Evolutionary conservation across 1,140 invertebrate species (phyloP), one percentile per base, ranked within the genome.

Genomic region (Drusus annulatus): DNA sequence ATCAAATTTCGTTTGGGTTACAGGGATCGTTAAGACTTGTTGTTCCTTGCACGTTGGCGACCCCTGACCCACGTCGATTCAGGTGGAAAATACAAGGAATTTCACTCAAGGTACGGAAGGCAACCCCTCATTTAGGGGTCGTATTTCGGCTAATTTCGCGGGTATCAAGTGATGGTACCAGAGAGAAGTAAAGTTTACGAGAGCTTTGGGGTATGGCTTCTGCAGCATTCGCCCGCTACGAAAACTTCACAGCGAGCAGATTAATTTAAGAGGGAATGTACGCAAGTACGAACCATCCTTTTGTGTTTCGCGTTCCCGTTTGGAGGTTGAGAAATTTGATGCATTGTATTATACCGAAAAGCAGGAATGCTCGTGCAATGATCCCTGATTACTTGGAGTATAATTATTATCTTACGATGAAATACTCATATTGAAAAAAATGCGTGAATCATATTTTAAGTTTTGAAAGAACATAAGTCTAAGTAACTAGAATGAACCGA

Each of bases 131-230:
- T 13, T 45, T 45, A 60, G 56, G 23, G 56, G 56, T 17, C 56
- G 56, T 60, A 60, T 60, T 17, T 60, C 56, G 56, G 56, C 56
- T 60, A 60, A 60, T 60, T 60, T 60, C 56, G 23, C 56, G 56
- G 17, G 56, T 60, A 60, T 60, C 56, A 60, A 60, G 56, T 23
- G 23, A 19, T 28, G 25, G 25, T 60, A 13, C 36, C 36, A 0
- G 36, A 45, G 36, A 17, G 17, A 19, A 60, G 19, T 45, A 45
- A 60, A 60, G 17, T 60, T 60, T 60, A 7, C 56, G 56, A 23
- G 7, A 21, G 56, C 23, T 23, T 23, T 19, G 56, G 56, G 56
- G 56, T 23, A 23, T 45, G 10, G 36, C 36, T 13, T 10, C 36
- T 13, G 7, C 56, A 60, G 56, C 17, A 60, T 23, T 13, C 23